These are phyloP conservation scores for Anhinga rufa DNA, from an alignment of 2,113 vertebrate species.

Conservation along the genomic window DNA sequence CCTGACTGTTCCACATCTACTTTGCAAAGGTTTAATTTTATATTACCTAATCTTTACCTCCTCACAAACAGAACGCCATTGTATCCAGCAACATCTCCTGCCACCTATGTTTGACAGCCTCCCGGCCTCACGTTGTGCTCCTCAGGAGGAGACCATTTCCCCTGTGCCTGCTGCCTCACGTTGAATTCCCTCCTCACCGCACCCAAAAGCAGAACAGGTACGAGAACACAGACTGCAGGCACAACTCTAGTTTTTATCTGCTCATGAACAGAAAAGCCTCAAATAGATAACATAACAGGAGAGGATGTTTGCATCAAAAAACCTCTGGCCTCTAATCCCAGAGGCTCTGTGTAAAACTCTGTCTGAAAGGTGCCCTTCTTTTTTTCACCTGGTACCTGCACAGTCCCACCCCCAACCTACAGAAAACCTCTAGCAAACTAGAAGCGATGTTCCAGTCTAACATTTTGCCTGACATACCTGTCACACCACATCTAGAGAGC, in stretches of 20 bases:
- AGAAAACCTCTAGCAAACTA: neutral
- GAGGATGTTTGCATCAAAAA: neutral
- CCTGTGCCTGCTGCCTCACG: neutral
- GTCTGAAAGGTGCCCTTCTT: neutral
- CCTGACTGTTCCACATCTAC: neutral
- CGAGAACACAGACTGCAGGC: neutral
- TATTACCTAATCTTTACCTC: neutral
- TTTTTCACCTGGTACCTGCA: neutral
- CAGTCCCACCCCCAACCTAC: neutral
- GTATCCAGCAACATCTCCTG: neutral
- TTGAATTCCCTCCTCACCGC: neutral
- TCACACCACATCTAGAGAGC: neutral
- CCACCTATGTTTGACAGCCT: neutral
- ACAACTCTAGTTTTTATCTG: neutral
- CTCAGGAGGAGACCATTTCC: neutral
- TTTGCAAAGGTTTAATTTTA: neutral
- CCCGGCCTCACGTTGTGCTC: neutral
- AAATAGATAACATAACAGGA: neutral
- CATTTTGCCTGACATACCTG: neutral
- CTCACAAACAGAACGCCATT: neutral
- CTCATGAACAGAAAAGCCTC: neutral
- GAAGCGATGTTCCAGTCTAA: neutral
- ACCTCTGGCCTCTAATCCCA: neutral
- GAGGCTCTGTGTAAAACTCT: neutral
- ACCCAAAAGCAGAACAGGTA: neutral